phyloP scores from a whole-genome alignment of 2,113 vertebrate species.

The Osmerus mordax region DNA sequence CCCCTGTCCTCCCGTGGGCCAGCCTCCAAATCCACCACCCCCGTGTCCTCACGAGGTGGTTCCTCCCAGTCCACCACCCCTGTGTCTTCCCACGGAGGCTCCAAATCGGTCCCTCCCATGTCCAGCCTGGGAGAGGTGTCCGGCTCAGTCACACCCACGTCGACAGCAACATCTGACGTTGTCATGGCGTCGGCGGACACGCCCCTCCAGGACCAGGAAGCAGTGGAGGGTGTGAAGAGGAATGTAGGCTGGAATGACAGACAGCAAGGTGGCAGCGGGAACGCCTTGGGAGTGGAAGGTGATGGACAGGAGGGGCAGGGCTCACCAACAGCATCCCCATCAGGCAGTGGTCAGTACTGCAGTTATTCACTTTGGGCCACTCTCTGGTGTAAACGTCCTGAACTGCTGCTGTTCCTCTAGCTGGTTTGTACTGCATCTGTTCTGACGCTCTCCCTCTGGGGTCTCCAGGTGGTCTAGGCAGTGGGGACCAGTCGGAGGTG shows the following conservation, averaged over 20 bases:
- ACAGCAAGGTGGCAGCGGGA: conserved; percentile 75
- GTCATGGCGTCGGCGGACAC: conserved; percentile 67
- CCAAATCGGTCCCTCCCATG: conserved; percentile 31
- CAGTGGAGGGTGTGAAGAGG: conserved; percentile 69
- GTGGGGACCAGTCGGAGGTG: conserved; percentile 90
- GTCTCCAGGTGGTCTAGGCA: conserved; percentile 73
- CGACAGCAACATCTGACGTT: conserved; percentile 68
- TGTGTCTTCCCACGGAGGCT: conserved; percentile 41
- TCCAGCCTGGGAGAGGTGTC: conserved; percentile 55
- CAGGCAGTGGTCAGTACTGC: conserved; percentile 35
- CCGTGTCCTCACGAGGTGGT: conserved; percentile 59
- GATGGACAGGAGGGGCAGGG: conserved; percentile 50
- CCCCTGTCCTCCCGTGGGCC: conserved; percentile 55
- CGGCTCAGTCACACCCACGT: conserved; percentile 74
- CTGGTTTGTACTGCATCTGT: not conserved
- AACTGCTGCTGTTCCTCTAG: not conserved
- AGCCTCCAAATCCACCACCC: conserved; percentile 49
- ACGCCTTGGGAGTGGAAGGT: conserved; percentile 72
- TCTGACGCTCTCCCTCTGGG: not conserved
- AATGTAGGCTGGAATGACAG: conserved; percentile 66
- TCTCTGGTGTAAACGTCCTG: not conserved
- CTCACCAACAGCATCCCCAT: not conserved
- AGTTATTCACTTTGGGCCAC: not conserved
- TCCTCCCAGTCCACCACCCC: conserved; percentile 55
- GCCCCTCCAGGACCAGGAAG: conserved; percentile 57